Percentiles rank a stretch among this genome's conserved stretches.
These are phyloP conservation scores for Aldrovandia affinis DNA, from an alignment of 2,797 vertebrate species.

Conservation along the genomic window DNA sequence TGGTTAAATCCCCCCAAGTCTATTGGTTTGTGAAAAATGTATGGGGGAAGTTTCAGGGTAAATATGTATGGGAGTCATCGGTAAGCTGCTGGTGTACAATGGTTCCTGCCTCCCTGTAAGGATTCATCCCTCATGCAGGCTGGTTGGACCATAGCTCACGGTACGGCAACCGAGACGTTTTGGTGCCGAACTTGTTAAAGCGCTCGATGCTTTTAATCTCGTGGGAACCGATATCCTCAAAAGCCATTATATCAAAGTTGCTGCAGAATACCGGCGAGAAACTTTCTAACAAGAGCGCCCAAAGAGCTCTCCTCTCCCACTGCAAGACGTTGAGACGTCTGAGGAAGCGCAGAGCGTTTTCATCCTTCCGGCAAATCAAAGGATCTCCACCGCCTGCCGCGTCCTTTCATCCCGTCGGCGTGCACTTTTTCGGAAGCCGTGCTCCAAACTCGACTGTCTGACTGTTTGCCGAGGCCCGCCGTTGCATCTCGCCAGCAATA, in stretches of 20 bases:
- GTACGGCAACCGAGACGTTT: background rate
- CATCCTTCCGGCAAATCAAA: background rate
- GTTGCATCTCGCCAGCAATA: background rate
- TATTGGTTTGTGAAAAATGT: too few species aligned
- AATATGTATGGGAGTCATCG: too few species aligned
- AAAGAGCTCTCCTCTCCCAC: background rate
- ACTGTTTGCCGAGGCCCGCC: background rate
- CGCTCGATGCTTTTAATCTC: background rate
- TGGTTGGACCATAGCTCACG: slow-evolving; percentile 5
- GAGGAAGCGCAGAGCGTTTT: background rate
- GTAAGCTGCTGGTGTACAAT: background rate
- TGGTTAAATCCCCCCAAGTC: too few species aligned
- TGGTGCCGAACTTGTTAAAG: background rate
- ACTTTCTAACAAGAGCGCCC: background rate
- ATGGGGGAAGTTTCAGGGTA: too few species aligned
- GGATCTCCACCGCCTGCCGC: background rate
- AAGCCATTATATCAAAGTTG: background rate
- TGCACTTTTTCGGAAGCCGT: background rate
- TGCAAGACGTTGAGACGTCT: background rate
- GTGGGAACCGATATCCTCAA: background rate
- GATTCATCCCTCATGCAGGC: background rate
- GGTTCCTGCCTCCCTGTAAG: background rate
- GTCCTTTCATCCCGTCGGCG: background rate
- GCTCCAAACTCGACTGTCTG: background rate
- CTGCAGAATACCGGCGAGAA: background rate